Percentiles rank a stretch among this genome's conserved stretches.
phyloP scores from a whole-genome alignment of 2,888 invertebrate species.

The Heteromyza rotundicornis region DNA sequence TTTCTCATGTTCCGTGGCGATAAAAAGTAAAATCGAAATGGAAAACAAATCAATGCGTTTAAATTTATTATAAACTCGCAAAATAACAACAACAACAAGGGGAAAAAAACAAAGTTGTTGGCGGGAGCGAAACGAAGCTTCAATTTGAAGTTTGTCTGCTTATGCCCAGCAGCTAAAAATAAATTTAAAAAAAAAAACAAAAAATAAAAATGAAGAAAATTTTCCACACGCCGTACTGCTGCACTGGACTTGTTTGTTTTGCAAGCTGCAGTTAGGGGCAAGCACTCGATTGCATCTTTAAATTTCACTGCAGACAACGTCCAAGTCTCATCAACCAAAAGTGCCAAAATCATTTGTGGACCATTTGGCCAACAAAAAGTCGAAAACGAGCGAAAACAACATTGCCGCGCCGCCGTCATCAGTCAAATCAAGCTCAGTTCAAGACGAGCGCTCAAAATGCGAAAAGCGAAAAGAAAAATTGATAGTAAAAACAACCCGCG shows the following conservation, averaged over 20 bases:
- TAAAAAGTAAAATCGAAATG: constrained; percentile 8
- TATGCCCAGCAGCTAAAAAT: constrained; percentile 8
- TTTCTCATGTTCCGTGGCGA: constrained; percentile 1
- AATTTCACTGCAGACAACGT: no score
- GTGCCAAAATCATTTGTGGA: not conserved
- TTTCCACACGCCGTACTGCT: not conserved
- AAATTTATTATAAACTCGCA: constrained; percentile 1
- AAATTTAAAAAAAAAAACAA: no score
- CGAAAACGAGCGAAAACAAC: not conserved
- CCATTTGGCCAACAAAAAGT: not conserved
- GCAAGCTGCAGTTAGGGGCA: no score
- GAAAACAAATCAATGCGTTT: constrained; percentile 1
- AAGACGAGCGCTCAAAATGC: not conserved
- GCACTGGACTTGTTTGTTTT: not conserved
- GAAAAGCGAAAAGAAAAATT: not conserved
- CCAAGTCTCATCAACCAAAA: not conserved
- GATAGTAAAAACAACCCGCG: not conserved
- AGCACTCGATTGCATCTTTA: no score
- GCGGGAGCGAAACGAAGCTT: not conserved
- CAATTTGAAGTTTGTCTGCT: not conserved
- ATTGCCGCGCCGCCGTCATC: not conserved
- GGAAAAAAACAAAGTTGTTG: no score
- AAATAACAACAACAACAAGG: no score
- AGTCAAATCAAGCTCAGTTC: not conserved
- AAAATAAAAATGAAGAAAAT: not conserved